Evolutionary conservation across 2,797 vertebrate genomes (phyloP), one percentile per base, ranked within the genome.

Genomic region (Acanthopagrus latus): DNA sequence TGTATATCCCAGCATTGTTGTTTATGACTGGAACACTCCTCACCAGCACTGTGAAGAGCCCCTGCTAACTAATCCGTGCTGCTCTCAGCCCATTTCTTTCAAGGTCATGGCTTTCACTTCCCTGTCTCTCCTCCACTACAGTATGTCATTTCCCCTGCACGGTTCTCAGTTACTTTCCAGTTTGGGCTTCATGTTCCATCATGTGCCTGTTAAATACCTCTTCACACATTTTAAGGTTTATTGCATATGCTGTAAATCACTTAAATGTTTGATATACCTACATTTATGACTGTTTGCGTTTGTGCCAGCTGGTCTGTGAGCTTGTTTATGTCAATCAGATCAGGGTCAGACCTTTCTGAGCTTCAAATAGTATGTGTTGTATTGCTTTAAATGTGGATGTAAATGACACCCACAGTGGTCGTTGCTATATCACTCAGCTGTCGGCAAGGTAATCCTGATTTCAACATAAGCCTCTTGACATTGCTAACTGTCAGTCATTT

Each of bases 51-150:
- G 66, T 85, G 66, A 70, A 79, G 72, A 47, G 47, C 76, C 57
- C 41, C 62, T 21, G 67, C 74, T 72, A 48, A 81, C 73, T 43
- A 27, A 75, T 66, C 50, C 68, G 12, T 57, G 71, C 71, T 57
- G 74, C 10, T 16, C 57, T 55, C 20, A 25, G 60, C 43, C 59
- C 59, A 64, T 77, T 87, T 86, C 62, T 84, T 55, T 75, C 81
- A 90, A 90, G 82, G 85, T 87, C 78, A 71, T 41, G 17, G 20
- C 73, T 76, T 27, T 80, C 57, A 60, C 73, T 82, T 83, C 47
- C 38, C n/a, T 43, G 18, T 57, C 43, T 6, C 33, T 69, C 20
- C 10, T 56, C 41, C 13, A 48, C 27, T 2, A n/a, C 27, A 41
- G 1, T 23, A 2, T 62, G 16, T 58, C 11, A 46, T 41, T 52